Evolutionary conservation across 2,888 invertebrate species (phyloP).

Genomic region (Drosophila differens): DNA sequence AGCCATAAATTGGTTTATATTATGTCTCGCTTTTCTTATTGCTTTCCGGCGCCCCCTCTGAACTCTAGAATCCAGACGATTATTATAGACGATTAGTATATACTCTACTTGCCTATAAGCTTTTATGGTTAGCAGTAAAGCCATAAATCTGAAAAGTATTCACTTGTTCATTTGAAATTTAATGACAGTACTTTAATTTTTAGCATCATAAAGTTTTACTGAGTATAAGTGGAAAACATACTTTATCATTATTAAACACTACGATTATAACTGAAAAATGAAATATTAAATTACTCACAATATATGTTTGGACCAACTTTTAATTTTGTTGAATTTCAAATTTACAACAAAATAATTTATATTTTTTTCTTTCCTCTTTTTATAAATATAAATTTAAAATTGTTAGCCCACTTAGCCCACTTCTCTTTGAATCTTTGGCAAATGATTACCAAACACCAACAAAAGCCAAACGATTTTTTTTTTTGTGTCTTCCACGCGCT

Average conservation of each 20-base stretch:
- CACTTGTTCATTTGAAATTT: neutral
- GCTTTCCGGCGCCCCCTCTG: neutral
- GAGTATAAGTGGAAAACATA: neutral
- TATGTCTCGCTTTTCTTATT: neutral
- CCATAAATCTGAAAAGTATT: neutral
- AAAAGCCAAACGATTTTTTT: slow-evolving; percentile 1
- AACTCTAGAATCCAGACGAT: neutral
- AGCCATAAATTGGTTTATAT: neutral
- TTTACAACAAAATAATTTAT: neutral
- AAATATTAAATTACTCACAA: neutral
- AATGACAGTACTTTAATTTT: neutral
- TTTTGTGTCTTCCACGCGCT: slow-evolving; percentile 24
- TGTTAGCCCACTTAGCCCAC: neutral
- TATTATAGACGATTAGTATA: neutral
- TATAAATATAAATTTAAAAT: neutral
- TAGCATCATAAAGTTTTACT: neutral
- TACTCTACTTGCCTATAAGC: neutral
- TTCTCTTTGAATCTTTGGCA: slow-evolving; percentile 1
- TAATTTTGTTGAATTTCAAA: neutral
- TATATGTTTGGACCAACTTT: neutral
- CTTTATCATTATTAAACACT: neutral
- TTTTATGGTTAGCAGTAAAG: neutral
- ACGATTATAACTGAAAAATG: neutral
- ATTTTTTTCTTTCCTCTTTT: neutral
- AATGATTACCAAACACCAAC: slow-evolving; percentile 7